phyloP scores from a whole-genome alignment of 2,113 vertebrate species.

The Miniopterus natalensis region DNA sequence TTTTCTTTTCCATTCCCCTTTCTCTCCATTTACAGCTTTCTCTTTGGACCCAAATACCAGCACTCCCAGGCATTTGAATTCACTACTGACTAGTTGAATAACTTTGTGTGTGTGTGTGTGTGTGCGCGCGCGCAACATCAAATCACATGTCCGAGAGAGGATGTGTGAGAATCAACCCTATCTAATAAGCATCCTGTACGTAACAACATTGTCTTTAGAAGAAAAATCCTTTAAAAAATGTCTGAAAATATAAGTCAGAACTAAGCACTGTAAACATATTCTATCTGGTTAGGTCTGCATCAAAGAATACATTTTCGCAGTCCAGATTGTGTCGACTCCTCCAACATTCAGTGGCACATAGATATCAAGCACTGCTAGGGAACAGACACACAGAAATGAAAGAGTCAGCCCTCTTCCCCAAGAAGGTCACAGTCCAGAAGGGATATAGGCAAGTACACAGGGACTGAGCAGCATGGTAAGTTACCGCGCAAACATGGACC shows the following conservation, averaged over 20 bases:
- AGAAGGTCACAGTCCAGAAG: not conserved
- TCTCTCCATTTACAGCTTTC: slow-evolving; percentile 29
- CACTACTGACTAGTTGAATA: not conserved
- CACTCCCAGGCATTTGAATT: not conserved
- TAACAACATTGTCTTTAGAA: slow-evolving; percentile 37
- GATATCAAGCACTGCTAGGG: not conserved
- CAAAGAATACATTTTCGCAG: slow-evolving; percentile 45
- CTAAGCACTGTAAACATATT: not conserved
- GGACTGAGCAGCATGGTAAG: not conserved
- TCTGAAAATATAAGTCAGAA: slow-evolving; percentile 57
- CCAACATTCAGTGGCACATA: slow-evolving; percentile 42
- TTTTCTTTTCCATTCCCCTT: slow-evolving; percentile 16
- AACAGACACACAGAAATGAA: slow-evolving; percentile 25
- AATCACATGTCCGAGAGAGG: not conserved
- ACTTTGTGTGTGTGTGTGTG: not conserved
- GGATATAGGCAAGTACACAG: not conserved
- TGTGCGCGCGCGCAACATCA: not conserved
- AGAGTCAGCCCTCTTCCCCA: slow-evolving; percentile 25
- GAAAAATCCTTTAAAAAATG: slow-evolving; percentile 50
- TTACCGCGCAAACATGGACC: not conserved
- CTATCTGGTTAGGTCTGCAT: slow-evolving; percentile 16
- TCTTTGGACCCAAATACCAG: slow-evolving; percentile 42
- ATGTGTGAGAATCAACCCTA: not conserved
- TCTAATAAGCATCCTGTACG: not conserved
- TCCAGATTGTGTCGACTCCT: slow-evolving; percentile 22